Evolutionary conservation across 2,797 vertebrate genomes (phyloP).

Genomic region (Scyliorhinus canicula): DNA sequence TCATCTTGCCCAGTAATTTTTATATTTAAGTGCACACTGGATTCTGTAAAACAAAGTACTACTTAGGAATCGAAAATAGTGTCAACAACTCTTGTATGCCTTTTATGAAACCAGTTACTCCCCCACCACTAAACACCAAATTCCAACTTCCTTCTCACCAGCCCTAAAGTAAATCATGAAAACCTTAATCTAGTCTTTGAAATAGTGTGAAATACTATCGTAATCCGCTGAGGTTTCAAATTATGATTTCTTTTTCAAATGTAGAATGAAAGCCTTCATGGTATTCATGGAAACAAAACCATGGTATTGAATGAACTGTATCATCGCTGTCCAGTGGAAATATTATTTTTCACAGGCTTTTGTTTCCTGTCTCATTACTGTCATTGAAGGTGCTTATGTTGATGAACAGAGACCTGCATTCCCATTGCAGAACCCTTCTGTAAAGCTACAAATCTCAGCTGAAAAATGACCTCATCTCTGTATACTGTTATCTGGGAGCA

Average conservation of each 20-base stretch:
- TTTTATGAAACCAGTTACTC: slow-evolving; percentile 19
- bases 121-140: not conserved
- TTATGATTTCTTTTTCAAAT: slow-evolving; percentile 29
- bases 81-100: not conserved
- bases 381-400: slow-evolving; percentile 9
- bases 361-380: slow-evolving; percentile 26
- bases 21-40: not conserved
- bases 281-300: slow-evolving; percentile 28
- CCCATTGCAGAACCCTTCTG: not conserved
- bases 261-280: not conserved
- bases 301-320: slow-evolving; percentile 33
- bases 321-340: slow-evolving; percentile 6
- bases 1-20: not conserved
- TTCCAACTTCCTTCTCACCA: not conserved
- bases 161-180: slow-evolving; percentile 6
- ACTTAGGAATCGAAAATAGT: not conserved
- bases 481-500: slow-evolving; percentile 10
- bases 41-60: not conserved
- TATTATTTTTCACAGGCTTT: slow-evolving; percentile 36
- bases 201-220: slow-evolving; percentile 30
- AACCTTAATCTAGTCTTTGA: slow-evolving; percentile 34
- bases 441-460: not conserved
- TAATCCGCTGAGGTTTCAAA: slow-evolving; percentile 21
- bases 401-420: slow-evolving; percentile 13
- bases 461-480: slow-evolving; percentile 18